Conservation (phyloP, 1,140 invertebrate species). For the Eupristina koningsbergeri region DNA sequence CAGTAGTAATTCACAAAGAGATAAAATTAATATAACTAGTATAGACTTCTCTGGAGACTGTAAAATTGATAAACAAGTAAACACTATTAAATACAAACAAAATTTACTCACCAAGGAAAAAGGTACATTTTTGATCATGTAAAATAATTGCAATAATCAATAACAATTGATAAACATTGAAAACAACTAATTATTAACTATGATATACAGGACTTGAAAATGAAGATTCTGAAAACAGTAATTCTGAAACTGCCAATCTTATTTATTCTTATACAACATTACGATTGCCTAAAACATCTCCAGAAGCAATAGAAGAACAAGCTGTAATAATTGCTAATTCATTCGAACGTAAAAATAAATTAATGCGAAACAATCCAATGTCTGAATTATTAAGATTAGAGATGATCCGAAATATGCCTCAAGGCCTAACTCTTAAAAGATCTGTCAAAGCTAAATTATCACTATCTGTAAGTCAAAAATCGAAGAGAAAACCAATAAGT, state of each 20-base stretch:
- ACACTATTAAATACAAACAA: conserved; percentile 13
- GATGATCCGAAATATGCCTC: conserved; percentile 77
- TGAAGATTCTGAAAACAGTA: conserved; percentile 44
- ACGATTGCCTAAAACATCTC: conserved; percentile 19
- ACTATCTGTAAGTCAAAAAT: conserved; percentile 74
- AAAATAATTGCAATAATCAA: not conserved
- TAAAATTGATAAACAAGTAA: conserved; percentile 16
- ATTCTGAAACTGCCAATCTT: conserved; percentile 41
- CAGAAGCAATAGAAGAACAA: conserved; percentile 59
- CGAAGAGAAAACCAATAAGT: conserved; percentile 71
- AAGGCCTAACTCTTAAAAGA: conserved; percentile 78
- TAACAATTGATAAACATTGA: not conserved
- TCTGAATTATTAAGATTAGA: conserved; percentile 76
- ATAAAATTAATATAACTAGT: conserved; percentile 4
- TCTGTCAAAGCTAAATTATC: conserved; percentile 76
- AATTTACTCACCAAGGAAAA: conserved; percentile 17
- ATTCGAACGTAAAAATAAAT: conserved; percentile 75
- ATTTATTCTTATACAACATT: conserved; percentile 39
- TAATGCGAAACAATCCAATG: conserved; percentile 77
- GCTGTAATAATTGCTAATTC: conserved; percentile 75
- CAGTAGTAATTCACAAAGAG: conserved; percentile 6
- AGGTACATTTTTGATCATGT: conserved; percentile 17
- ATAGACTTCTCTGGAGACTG: not conserved
- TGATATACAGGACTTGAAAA: conserved; percentile 16
- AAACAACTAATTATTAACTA: too few relatives aligned